Evolutionary conservation across 2,113 vertebrate genomes (phyloP), one percentile per base, ranked within the genome.

Genomic region (Spilogale gracilis): DNA sequence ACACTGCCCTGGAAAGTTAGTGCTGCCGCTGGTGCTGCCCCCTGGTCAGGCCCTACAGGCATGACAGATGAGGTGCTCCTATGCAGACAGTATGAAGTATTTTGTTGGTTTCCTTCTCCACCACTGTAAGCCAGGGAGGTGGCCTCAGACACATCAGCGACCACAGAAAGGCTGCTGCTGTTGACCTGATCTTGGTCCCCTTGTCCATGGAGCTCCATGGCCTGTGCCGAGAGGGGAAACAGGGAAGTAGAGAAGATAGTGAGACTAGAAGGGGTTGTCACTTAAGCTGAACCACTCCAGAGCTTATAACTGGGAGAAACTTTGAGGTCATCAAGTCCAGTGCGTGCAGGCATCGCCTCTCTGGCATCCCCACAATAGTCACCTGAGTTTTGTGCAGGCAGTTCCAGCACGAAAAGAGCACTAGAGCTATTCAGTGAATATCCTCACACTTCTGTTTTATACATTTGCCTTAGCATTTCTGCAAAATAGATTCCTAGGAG

Each of bases 11-110:
- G 9, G 9, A 20, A 21, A 32, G 54, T 14, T 18, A 38, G 27
- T 23, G 30, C 20, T n/a, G 54, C 17, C 67, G 21, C 25, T 10
- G 71, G 27, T 17, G 9, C 32, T 50, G 56, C 60, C 23, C 3
- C 0, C 9, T 0, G 4, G 32, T 30, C 21, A 5, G 32, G 32
- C 48, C 23, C 74, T 11, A 9, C 2, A 6, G 48, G 10, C 20
- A 30, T 13, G 48, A 43, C 8, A 20, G 76, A 80, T 1, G 5
- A 25, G 5, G n/a, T 30, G 10, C 45, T 65, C 23, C n/a, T 56
- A 25, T 5, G 17, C 17, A 81, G 16, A 30, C 18, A 48, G 60
- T 5, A 2, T 8, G 50, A 56, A 52, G 60, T 16, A 9, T 9
- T 23, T 13, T 3, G 48, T 43, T 52, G 23, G 32, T 30, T 17